These are phyloP conservation scores for Sminthurides aquaticus DNA, from an alignment of 2,888 invertebrate genomes.

Conservation along the genomic window DNA sequence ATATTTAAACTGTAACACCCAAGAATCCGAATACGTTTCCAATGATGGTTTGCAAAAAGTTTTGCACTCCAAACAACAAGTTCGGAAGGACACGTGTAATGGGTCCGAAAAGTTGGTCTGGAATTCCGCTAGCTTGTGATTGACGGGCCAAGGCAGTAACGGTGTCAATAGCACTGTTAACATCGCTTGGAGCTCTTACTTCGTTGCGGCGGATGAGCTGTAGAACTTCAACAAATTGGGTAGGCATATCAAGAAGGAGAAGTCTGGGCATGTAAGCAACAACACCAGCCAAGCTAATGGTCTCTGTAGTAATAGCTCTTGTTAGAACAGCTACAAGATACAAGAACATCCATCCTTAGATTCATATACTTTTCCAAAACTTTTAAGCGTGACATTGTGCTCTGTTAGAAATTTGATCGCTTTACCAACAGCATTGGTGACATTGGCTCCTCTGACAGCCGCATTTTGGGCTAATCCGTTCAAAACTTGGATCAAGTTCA, in stretches of 20 bases:
- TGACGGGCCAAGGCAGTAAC: conserved; percentile 31
- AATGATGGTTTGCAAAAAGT: conserved; percentile 36
- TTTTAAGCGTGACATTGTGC: neutral
- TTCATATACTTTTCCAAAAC: neutral
- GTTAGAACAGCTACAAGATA: conserved; percentile 26
- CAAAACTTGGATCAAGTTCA: conserved; percentile 31
- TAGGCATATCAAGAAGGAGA: conserved; percentile 35
- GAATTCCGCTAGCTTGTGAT: conserved; percentile 34
- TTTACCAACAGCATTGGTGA: conserved; percentile 33
- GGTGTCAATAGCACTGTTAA: conserved; percentile 37
- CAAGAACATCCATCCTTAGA: neutral
- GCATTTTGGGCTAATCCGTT: conserved; percentile 29
- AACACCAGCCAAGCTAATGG: conserved; percentile 35
- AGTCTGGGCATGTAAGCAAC: conserved; percentile 38
- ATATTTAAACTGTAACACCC: conserved; percentile 17
- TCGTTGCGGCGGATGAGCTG: conserved; percentile 30
- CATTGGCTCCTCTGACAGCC: conserved; percentile 29
- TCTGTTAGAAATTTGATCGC: too few relatives aligned
- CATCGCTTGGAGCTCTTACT: conserved; percentile 27
- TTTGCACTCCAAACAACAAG: conserved; percentile 30
- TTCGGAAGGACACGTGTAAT: conserved; percentile 32
- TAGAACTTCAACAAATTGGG: conserved; percentile 35
- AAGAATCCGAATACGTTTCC: conserved; percentile 34
- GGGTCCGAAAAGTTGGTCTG: conserved; percentile 31
- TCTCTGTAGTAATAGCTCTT: conserved; percentile 29